Evolutionary conservation across 2,113 vertebrate genomes (phyloP), one percentile per base, ranked within the genome.

Genomic region (Megaptera novaeangliae): DNA sequence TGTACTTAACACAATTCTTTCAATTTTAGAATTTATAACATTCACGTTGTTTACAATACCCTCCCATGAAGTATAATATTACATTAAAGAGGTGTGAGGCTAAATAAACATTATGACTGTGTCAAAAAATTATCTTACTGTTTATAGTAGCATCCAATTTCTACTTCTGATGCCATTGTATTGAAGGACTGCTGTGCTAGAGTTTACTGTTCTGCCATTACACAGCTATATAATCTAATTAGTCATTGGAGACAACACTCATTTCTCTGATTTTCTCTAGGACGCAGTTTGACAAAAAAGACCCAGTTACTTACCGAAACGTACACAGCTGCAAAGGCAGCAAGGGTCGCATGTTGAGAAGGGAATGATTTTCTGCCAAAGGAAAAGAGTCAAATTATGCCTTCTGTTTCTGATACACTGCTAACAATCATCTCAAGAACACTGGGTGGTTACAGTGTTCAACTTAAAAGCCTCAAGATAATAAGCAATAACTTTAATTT

Each of bases 261-360:
- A 3, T 59, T 44, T 74, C 86, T 96, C 39, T 94, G 71, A 88
- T 95, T 98, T 89, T 36, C 61, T 96, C n/a, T 86, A 68, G 61
- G 68, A 83, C 57, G 88, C 88, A 95, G 52, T 18, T 83, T 93
- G 97, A 91, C 2, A 21, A 98, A 84, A 91, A 52, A 91, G 94
- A 91, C 39, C 69, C 75, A 66, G 81, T 97, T 99, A 99, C 99
- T 99, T 98, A 99, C 99, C 77, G 99, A 99, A 98, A 99, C 98
- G 87, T 99, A 99, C 75, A 99, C 99, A 68, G 99, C 99, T 59
- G 99, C 99, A 87, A 99, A 99, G 82, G 99, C 99, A 96, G 99
- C 99, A 3, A 99, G 99, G 29, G 99, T 99, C 2, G 99, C 99
- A 34, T 99, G 99, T 98, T 99, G 99, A 75, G 99, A 99, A 41